These are phyloP conservation scores for Lagorchestes hirsutus DNA, from an alignment of 2,797 vertebrate species.

Conservation along the genomic window DNA sequence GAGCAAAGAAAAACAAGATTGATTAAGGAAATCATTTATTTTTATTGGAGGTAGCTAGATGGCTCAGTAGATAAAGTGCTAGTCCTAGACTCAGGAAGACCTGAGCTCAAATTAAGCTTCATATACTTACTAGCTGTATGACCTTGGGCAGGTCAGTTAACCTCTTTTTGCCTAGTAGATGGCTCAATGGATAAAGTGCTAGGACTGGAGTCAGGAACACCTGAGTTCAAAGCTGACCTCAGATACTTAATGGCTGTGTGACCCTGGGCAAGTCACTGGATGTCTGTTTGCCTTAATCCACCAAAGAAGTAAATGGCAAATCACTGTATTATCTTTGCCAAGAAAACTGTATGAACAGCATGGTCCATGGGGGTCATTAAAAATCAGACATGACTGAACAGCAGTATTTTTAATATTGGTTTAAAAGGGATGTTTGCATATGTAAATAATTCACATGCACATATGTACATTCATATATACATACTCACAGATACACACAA, in stretches of 20 bases:
- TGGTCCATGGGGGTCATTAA: neutral
- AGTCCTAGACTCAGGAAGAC: neutral
- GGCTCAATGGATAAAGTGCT: neutral
- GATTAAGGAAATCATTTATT: neutral
- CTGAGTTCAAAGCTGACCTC: neutral
- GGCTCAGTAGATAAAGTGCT: neutral
- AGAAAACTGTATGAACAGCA: neutral
- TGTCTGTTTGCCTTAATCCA: neutral
- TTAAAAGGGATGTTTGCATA: neutral
- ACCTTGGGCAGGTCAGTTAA: neutral
- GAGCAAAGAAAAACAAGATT: neutral
- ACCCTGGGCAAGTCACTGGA: neutral
- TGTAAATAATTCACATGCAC: neutral
- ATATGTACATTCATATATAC: neutral
- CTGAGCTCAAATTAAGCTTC: neutral
- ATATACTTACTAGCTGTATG: neutral
- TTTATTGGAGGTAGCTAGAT: neutral
- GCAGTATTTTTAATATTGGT: neutral
- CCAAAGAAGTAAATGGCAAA: neutral
- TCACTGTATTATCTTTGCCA: neutral
- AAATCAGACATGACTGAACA: neutral
- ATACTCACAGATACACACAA: neutral
- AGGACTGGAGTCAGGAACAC: neutral
- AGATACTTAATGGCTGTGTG: neutral
- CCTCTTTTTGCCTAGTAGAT: neutral